phyloP scores from a whole-genome alignment of 1,140 invertebrate genomes.

The Apis florea region DNA sequence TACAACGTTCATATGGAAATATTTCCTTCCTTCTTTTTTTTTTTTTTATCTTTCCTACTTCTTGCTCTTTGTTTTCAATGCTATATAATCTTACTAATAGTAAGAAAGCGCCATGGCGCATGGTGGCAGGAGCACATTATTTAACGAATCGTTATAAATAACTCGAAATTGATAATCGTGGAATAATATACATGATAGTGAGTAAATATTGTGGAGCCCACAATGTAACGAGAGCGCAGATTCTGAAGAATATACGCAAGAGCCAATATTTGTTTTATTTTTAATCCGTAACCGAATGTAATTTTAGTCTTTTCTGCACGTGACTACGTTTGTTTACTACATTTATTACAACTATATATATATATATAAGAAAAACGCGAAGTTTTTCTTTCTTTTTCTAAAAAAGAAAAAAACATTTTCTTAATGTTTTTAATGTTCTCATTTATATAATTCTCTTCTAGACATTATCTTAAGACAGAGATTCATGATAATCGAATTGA shows the following conservation, averaged over 20 bases:
- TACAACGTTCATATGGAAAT: neutral
- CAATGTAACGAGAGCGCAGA: neutral
- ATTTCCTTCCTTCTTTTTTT: neutral
- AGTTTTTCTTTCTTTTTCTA: no score
- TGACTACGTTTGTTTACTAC: neutral
- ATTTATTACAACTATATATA: no score
- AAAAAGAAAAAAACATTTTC: no score
- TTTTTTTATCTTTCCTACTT: neutral
- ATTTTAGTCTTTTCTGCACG: neutral
- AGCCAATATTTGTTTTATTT: conserved; percentile 34
- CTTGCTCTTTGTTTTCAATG: neutral
- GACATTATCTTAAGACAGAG: neutral
- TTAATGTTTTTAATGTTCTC: no score
- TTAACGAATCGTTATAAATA: conserved; percentile 48
- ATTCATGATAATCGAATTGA: conserved; percentile 11
- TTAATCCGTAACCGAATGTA: conserved; percentile 4
- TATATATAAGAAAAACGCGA: neutral
- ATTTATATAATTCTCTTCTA: neutral
- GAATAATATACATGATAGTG: conserved; percentile 36
- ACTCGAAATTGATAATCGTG: conserved; percentile 33
- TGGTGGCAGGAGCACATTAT: conserved; percentile 14
- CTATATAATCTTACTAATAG: neutral
- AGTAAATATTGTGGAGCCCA: conserved; percentile 7
- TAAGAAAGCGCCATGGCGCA: neutral
- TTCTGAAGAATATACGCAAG: neutral